A percentile compares a stretch with the other conserved stretches of the same genome.
These are phyloP conservation scores for Crocodylus rhombifer DNA, from an alignment of 2,797 vertebrate genomes.

Conservation along the genomic window DNA sequence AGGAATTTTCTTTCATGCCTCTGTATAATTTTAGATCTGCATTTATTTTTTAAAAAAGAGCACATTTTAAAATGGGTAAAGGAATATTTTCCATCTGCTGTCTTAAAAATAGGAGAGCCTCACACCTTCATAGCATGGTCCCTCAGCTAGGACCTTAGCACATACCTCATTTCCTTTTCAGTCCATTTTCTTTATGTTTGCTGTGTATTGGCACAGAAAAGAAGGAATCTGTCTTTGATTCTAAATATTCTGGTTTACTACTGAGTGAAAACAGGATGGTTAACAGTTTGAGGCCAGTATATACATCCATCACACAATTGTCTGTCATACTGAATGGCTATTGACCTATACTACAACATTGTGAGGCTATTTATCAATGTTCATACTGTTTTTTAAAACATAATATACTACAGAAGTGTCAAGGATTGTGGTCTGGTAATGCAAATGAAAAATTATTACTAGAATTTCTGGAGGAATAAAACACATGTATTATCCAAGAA, in stretches of 20 bases:
- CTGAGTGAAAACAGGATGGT: background rate
- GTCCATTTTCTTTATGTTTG: background rate
- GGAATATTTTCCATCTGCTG: fast-evolving
- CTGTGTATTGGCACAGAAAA: fast-evolving
- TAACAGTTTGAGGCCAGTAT: background rate
- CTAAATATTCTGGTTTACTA: background rate
- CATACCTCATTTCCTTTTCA: background rate
- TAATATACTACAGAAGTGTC: fast-evolving
- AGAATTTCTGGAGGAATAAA: background rate
- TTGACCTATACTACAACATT: background rate
- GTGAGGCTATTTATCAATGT: background rate
- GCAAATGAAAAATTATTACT: background rate
- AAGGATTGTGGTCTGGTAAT: fast-evolving
- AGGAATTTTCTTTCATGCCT: background rate
- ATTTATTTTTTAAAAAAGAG: fast-evolving
- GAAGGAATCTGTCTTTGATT: background rate
- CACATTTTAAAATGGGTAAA: fast-evolving
- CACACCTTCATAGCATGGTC: background rate
- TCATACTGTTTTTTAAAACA: background rate
- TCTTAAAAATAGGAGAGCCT: fast-evolving
- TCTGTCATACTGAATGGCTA: fast-evolving
- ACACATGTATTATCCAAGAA: too few species aligned
- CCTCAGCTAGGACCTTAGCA: background rate
- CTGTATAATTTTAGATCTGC: fast-evolving
- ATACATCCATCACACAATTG: fast-evolving